These are phyloP conservation scores for Dasyornis broadbenti DNA, from an alignment of 2,113 vertebrate species.

Conservation along the genomic window DNA sequence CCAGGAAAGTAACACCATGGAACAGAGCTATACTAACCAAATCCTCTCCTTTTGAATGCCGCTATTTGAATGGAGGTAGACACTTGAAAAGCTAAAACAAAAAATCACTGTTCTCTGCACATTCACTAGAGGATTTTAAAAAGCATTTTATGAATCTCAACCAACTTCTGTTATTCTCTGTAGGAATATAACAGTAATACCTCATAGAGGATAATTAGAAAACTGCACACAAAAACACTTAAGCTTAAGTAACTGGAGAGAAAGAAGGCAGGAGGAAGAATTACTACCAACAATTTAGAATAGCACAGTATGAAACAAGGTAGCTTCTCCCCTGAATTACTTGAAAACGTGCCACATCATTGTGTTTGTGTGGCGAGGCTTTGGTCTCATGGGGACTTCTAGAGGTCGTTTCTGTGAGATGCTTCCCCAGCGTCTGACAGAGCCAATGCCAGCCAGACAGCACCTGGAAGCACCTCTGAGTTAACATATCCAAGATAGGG, in stretches of 20 bases:
- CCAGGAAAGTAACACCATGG: not conserved
- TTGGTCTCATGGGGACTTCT: rapidly evolving
- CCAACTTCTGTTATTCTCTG: not conserved
- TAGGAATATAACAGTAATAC: not conserved
- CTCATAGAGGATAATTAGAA: not conserved
- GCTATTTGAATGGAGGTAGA: not conserved
- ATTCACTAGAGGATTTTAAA: not conserved
- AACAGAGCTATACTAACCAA: not conserved
- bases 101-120: not conserved
- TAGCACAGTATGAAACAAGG: not conserved
- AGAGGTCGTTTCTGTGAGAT: not conserved
- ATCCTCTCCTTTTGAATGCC: not conserved
- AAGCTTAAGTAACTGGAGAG: not conserved
- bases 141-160: not conserved
- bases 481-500: not conserved
- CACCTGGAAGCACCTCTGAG: not conserved
- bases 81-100: not conserved
- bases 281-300: not conserved
- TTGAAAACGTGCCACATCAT: not conserved
- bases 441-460: not conserved
- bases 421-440: too few species aligned
- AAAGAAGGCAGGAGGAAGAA: not conserved
- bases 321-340: not conserved
- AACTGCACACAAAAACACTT: not conserved
- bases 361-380: not conserved